Evolutionary conservation across 2,888 invertebrate species (phyloP).

Genomic region (Nowickia ferox): DNA sequence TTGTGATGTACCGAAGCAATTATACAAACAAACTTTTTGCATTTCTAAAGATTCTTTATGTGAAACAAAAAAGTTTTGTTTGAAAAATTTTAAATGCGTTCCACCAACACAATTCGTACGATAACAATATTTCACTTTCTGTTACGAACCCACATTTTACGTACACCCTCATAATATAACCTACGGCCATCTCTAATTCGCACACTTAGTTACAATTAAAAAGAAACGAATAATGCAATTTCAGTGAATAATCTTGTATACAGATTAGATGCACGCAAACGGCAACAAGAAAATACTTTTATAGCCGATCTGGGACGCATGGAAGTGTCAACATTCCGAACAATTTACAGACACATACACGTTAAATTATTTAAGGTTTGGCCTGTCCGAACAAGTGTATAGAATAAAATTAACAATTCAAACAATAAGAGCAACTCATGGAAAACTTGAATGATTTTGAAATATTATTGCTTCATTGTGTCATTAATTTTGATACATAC

Average conservation of each 20-base stretch:
- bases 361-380: slow-evolving; percentile 23
- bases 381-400: slow-evolving; percentile 4
- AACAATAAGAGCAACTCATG: slow-evolving; percentile 38
- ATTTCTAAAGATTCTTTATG: too few relatives aligned
- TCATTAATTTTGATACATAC: neutral
- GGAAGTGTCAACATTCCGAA: slow-evolving; percentile 22
- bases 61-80: too few relatives aligned
- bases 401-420: slow-evolving; percentile 1
- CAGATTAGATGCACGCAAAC: slow-evolving; percentile 24
- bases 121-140: too few relatives aligned
- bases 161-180: neutral
- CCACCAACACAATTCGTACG: too few relatives aligned
- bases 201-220: neutral
- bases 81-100: too few relatives aligned
- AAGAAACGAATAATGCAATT: neutral
- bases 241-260: neutral
- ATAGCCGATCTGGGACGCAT: neutral
- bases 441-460: neutral
- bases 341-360: slow-evolving; percentile 13
- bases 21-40: too few relatives aligned
- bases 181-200: neutral
- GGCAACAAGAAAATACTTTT: neutral
- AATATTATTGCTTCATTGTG: neutral
- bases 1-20: too few relatives aligned
- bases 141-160: too few relatives aligned